phyloP scores from a whole-genome alignment of 2,797 vertebrate genomes.

The Danio jaintianensis region DNA sequence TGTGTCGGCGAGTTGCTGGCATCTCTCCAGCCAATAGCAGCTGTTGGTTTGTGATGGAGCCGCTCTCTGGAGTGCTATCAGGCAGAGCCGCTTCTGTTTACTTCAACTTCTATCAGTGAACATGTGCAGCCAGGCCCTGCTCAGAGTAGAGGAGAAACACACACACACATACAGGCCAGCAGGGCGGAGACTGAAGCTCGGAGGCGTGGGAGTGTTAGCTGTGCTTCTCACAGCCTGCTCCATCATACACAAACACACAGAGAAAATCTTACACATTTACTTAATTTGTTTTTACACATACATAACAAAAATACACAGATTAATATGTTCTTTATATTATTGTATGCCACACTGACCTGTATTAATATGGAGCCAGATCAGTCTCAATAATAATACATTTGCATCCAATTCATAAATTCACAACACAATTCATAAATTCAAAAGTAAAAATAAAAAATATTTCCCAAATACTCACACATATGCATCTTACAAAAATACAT shows the following conservation, averaged over 20 bases:
- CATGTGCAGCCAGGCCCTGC: constrained; percentile 54
- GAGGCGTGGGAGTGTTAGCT: constrained; percentile 37
- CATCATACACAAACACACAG: constrained; percentile 15
- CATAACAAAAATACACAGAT: background rate
- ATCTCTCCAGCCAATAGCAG: constrained; percentile 55
- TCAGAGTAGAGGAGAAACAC: constrained; percentile 29
- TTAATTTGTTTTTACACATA: background rate
- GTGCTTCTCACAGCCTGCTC: constrained; percentile 48
- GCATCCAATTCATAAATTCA: too few species aligned
- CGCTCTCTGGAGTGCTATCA: constrained; percentile 62
- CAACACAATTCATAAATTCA: too few species aligned
- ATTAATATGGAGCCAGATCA: too few species aligned
- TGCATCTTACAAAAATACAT: too few species aligned
- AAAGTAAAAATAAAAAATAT: too few species aligned
- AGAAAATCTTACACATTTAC: background rate
- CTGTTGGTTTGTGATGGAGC: constrained; percentile 56
- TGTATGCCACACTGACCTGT: background rate
- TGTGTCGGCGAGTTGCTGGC: constrained; percentile 39
- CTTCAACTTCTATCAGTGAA: constrained; percentile 74
- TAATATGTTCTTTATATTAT: background rate
- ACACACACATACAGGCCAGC: constrained; percentile 8
- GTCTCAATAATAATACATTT: too few species aligned
- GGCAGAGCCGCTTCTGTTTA: constrained; percentile 75
- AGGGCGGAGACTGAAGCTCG: constrained; percentile 35
- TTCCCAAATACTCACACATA: too few species aligned